Evolutionary conservation across 2,797 vertebrate genomes (phyloP).

Genomic region (Lagocephalus sceleratus): DNA sequence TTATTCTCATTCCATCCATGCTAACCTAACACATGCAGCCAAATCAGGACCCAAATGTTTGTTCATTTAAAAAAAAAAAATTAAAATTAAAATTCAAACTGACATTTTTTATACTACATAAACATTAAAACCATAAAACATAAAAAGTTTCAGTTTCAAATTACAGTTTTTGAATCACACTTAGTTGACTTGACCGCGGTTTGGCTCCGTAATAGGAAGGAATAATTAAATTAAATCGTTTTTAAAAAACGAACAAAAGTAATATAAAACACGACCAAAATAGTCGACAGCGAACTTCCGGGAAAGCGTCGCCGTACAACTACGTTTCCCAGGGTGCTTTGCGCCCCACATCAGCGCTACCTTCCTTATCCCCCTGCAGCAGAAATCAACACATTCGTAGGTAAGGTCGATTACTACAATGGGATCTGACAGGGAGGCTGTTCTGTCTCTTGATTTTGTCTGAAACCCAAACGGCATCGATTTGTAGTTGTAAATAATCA

Average conservation of each 20-base stretch:
- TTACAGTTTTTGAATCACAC: too few species aligned
- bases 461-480: fast-evolving
- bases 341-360: not conserved
- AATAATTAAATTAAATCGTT: not conserved
- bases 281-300: not conserved
- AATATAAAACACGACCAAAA: not conserved
- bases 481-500: too few species aligned
- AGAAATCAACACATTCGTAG: not conserved
- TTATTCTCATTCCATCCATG: too few species aligned
- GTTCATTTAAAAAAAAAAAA: too few species aligned
- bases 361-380: slow-evolving; percentile 16
- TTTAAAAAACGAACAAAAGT: not conserved
- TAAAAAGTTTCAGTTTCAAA: too few species aligned
- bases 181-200: too few species aligned
- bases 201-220: too few species aligned
- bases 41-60: too few species aligned
- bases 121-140: too few species aligned
- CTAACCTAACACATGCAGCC: too few species aligned
- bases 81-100: too few species aligned
- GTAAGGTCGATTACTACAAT: slow-evolving; percentile 6
- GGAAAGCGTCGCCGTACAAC: not conserved
- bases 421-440: not conserved
- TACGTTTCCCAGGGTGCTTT: slow-evolving; percentile 29
- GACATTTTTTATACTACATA: too few species aligned
- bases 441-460: fast-evolving